Evolutionary conservation across 2,113 vertebrate species (phyloP).

Genomic region (Ammospiza nelsoni): DNA sequence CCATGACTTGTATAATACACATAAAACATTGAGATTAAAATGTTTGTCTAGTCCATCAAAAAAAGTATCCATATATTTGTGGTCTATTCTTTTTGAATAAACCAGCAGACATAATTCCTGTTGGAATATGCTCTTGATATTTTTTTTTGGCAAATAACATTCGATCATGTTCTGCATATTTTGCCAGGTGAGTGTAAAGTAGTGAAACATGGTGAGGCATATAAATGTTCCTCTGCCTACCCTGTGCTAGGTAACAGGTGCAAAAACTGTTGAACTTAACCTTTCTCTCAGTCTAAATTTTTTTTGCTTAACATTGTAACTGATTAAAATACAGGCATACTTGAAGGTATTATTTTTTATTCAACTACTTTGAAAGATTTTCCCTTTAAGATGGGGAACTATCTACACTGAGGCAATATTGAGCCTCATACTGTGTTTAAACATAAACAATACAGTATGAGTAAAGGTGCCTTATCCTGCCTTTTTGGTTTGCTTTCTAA

Average conservation of each 20-base stretch:
- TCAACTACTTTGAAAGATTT: background rate
- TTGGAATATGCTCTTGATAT: background rate
- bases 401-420: background rate
- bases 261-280: background rate
- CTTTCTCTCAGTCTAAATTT: background rate
- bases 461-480: background rate
- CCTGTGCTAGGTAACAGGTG: background rate
- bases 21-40: background rate
- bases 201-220: background rate
- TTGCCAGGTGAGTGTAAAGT: background rate
- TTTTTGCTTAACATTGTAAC: background rate
- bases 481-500: background rate
- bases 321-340: background rate
- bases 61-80: background rate
- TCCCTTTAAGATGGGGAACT: background rate
- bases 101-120: background rate
- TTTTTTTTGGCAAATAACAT: background rate
- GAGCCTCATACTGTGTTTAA: background rate
- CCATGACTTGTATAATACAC: background rate
- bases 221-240: background rate
- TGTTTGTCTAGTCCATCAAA: background rate
- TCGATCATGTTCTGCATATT: background rate
- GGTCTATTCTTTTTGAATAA: background rate
- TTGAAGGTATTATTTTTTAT: background rate
- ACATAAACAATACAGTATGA: background rate